Base-by-base conservation (phyloP, 2,888 invertebrate genomes). In the Torymus auratus region DNA sequence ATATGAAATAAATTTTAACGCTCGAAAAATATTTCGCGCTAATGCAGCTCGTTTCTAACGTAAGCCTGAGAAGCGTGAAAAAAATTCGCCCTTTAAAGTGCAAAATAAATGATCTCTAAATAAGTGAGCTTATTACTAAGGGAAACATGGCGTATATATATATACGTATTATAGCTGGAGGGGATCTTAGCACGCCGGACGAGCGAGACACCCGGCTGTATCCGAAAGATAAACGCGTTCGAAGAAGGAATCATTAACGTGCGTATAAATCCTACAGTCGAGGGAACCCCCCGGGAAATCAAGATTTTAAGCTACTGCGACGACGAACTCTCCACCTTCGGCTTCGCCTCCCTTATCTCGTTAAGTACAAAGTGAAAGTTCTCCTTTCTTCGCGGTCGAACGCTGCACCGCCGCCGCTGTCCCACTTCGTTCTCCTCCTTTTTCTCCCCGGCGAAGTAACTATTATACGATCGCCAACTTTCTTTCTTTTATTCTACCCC, bases 311-410 rank as follows among this genome's bases (percentile, higher is more conserved):
- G 73, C 61, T 20, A 50, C 60, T 23, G 50, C 69, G 55, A 15
- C 60, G 4, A 2, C 56, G 12, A 41, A 41, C 41, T 41, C 41
- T 41, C 41, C 41, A 41, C 41, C 41, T 41, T 41, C 41, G 41
- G 28, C 41, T 41, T 41, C 41, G 41, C 41, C 41, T 65, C 60
- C 58, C 60, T 72, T 78, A 78, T 72, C 78, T 65, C 67, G 78
- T 72, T 78, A 61, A 78, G 65, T 60, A 67, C 72, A 61, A 69
- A 79, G 79, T 79, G 79, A 74, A 79, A 79, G 79, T 79, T 74
- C 68, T 65, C 58, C 65, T 60, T 65, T 78, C 56, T 70, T 20
- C 62, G 55, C 58, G 41, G 41, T 41, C 41, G 41, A 41, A 41
- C 56, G 61, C 41, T 61, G 15, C 15, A 52, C 20, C n/a, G 15